Conservation (phyloP, 2,113 vertebrate species). For the Elephas maximus region DNA sequence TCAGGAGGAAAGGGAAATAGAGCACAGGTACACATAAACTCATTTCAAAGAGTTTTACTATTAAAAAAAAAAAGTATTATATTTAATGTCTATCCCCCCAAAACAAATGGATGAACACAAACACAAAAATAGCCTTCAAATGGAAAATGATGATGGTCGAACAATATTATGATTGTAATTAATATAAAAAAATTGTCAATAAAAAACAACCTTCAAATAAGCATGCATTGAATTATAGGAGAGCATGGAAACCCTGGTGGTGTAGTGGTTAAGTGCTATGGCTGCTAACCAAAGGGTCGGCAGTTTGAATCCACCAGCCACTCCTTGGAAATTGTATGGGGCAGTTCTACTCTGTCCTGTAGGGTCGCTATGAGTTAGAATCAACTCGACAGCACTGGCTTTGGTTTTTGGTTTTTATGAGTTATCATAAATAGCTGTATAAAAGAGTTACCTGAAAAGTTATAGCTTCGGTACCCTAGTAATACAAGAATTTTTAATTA, state of each 20-base stretch:
- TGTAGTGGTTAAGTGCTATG: too few relatives aligned
- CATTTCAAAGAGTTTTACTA: constrained; percentile 45
- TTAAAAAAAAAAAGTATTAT: background rate
- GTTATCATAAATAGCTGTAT: background rate
- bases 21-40: background rate
- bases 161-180: background rate
- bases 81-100: background rate
- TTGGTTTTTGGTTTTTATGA: background rate
- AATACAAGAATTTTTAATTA: constrained; percentile 50
- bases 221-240: background rate
- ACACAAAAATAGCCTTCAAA: background rate
- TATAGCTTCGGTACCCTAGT: background rate
- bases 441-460: background rate
- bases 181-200: background rate
- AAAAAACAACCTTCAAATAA: background rate
- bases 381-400: too few relatives aligned
- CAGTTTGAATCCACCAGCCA: too few relatives aligned
- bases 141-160: background rate
- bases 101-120: background rate
- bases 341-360: too few relatives aligned
- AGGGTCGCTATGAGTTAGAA: too few relatives aligned
- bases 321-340: too few relatives aligned
- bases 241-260: background rate
- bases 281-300: too few relatives aligned
- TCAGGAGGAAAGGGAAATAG: constrained; percentile 3